Percentiles rank a stretch among this genome's conserved stretches.
Conservation (phyloP, 2,797 vertebrate species). For the Tachyglossus aculeatus region DNA sequence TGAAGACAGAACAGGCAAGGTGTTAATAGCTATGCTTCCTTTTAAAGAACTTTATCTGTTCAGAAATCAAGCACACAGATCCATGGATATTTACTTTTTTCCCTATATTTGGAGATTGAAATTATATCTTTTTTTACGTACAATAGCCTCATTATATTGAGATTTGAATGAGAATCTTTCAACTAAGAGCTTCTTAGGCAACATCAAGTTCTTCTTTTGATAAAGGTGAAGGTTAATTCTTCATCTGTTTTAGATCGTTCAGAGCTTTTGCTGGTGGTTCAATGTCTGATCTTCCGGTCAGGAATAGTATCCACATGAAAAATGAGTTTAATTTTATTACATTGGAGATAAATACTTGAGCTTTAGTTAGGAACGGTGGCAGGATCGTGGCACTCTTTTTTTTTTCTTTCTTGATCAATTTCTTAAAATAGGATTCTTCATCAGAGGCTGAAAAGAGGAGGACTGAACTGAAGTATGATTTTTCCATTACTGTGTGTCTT, state of each 20-base stretch:
- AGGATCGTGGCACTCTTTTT: slow-evolving; percentile 77
- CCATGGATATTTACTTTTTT: slow-evolving; percentile 50
- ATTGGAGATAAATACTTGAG: slow-evolving; percentile 77
- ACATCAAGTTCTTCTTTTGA: slow-evolving; percentile 72
- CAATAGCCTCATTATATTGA: slow-evolving; percentile 66
- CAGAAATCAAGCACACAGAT: slow-evolving; percentile 59
- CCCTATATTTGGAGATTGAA: slow-evolving; percentile 63
- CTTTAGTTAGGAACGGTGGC: slow-evolving; percentile 81
- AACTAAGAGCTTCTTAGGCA: slow-evolving; percentile 69
- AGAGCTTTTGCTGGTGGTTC: slow-evolving; percentile 73
- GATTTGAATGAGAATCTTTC: slow-evolving; percentile 54
- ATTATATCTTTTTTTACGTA: slow-evolving; percentile 57
- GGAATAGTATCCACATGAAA: slow-evolving; percentile 78
- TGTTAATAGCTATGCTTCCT: slow-evolving; percentile 38
- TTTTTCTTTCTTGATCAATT: slow-evolving; percentile 91
- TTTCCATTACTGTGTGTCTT: slow-evolving; percentile 82
- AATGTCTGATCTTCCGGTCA: slow-evolving; percentile 78
- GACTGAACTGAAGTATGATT: slow-evolving; percentile 95
- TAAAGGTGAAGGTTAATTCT: slow-evolving; percentile 70
- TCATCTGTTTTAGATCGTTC: slow-evolving; percentile 71
- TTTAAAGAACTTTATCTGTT: slow-evolving; percentile 33
- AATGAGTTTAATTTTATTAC: slow-evolving; percentile 77
- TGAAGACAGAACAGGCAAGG: slow-evolving; percentile 72
- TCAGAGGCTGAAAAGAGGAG: slow-evolving; percentile 98
- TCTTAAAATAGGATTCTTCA: slow-evolving; percentile 98